phyloP scores from a whole-genome alignment of 37 sponge, comb jelly and placozoan genomes.

The Mnemiopsis leidyi region DNA sequence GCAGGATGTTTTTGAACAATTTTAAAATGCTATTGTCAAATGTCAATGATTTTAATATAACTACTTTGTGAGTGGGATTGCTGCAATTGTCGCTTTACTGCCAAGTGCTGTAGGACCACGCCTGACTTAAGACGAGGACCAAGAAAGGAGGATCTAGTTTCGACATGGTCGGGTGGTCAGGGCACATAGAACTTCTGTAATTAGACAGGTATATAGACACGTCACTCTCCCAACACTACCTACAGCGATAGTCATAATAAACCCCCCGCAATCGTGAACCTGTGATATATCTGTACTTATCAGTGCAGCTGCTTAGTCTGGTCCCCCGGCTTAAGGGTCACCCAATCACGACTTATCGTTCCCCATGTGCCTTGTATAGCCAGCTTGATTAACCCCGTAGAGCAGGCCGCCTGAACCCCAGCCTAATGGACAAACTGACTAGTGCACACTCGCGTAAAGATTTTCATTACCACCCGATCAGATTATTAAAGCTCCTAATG shows the following conservation, averaged over 20 bases:
- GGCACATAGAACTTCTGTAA: neutral
- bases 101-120: neutral
- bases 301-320: too few relatives aligned
- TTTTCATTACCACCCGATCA: neutral
- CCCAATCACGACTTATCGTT: neutral
- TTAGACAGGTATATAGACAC: too few relatives aligned
- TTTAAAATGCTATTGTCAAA: neutral
- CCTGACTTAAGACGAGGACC: neutral
- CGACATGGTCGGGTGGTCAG: neutral
- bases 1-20: too few relatives aligned
- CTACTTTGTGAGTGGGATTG: neutral
- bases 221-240: too few relatives aligned
- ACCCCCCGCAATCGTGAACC: too few relatives aligned
- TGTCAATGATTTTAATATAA: neutral
- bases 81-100: neutral
- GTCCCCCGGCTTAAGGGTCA: too few relatives aligned
- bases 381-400: neutral
- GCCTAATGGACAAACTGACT: neutral
- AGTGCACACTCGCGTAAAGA: neutral
- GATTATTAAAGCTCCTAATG: neutral
- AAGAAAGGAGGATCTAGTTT: neutral
- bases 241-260: too few relatives aligned
- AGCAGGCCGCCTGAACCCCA: neutral
- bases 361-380: neutral
- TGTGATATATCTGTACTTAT: too few relatives aligned